Evolutionary conservation across 2,888 invertebrate genomes (phyloP), one percentile per base, ranked within the genome.

Genomic region (Morpho achilles): DNA sequence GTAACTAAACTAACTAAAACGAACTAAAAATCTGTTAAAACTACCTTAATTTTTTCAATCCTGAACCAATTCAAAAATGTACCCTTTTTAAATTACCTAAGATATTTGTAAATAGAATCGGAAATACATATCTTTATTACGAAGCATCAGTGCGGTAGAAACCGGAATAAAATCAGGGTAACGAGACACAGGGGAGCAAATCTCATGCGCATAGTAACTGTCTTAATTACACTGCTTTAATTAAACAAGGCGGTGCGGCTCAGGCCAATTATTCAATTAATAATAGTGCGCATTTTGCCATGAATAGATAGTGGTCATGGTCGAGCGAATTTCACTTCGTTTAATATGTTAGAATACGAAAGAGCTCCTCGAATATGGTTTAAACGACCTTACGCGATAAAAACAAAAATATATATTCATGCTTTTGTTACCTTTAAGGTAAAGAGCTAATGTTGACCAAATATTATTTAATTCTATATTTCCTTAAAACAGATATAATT

Each of bases 281-380:
- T 66, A 62, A 66, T 57, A 57, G 64, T 61, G 63, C 64, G 67
- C 68, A 67, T 68, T 64, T 69, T 62, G 68, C 65, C 69, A 61
- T 67, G 73, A 73, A 75, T 70, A 75, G 71, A 72, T 75, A 74
- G 71, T 72, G 70, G 73, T 72, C 72, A 76, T 68, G 77, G 71
- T 72, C 69, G 73, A 76, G 71, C 68, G 74, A 71, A 60, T 71
- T 58, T 62, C 62, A 62, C 58, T 59, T 61, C 57, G 50, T 49
- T 50, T 62, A 61, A 59, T 57, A 51, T 53, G 41, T 46, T 51
- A 46, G 47, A 54, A 54, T 48, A 54, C 47, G 48, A 54, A 54
- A 46, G 23, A 48, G 47, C 16, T 53, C 47, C 42, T 40, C 32
- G 8, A 23, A 16, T 7, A 54, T 47, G 32, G 32, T 5, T 32